phyloP scores from a whole-genome alignment of 1,140 invertebrate species.

The Zaprionus vittiger region DNA sequence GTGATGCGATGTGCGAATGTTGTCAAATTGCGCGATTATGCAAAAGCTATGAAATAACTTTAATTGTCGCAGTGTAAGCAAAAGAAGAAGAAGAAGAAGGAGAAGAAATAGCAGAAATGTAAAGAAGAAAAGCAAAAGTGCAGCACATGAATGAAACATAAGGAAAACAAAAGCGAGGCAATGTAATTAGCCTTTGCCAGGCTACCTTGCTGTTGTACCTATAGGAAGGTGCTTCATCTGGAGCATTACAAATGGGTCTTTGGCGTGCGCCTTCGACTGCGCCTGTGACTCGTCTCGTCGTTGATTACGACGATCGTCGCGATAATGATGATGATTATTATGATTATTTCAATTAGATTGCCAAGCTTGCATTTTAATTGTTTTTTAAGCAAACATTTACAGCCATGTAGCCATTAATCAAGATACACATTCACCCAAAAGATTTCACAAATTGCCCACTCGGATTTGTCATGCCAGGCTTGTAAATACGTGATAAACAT shows the following conservation, averaged over 20 bases:
- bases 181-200: constrained; percentile 61
- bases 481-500: constrained; percentile 27
- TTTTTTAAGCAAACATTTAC: constrained; percentile 72
- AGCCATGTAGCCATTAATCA: constrained; percentile 53
- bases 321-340: constrained; percentile 38
- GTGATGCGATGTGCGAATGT: constrained; percentile 17
- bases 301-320: constrained; percentile 35
- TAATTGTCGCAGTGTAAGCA: constrained; percentile 69
- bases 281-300: not conserved
- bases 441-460: constrained; percentile 8
- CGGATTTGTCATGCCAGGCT: constrained; percentile 26
- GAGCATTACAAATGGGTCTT: constrained; percentile 78
- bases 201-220: not conserved
- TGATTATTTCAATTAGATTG: constrained; percentile 66
- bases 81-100: not conserved
- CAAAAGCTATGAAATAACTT: constrained; percentile 51
- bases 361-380: constrained; percentile 61
- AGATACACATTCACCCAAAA: not conserved
- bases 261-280: constrained; percentile 58
- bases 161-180: constrained; percentile 28
- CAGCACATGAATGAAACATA: constrained; percentile 35
- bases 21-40: constrained; percentile 76
- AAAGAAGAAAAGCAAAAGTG: constrained; percentile 33
- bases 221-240: constrained; percentile 29
- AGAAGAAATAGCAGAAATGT: not conserved